These are phyloP conservation scores for Dolichomitus sp. DNA, from an alignment of 2,888 invertebrate genomes.

Conservation along the genomic window DNA sequence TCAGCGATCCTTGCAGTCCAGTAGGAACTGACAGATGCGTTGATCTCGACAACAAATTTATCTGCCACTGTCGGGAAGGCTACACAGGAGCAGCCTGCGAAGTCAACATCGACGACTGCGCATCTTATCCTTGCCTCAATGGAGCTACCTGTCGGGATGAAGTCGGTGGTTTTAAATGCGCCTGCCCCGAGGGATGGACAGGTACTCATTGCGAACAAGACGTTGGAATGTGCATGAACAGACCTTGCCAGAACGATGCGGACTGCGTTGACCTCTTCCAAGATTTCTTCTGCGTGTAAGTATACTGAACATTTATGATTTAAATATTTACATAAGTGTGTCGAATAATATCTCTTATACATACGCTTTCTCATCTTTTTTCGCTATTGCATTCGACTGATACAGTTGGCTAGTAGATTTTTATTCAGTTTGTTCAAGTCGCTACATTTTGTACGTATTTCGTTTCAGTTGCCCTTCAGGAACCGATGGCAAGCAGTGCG, in stretches of 20 bases:
- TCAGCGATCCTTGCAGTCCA: slow-evolving; percentile 96
- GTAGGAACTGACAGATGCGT: slow-evolving; percentile 96
- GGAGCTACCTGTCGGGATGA: slow-evolving; percentile 96
- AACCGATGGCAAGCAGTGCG: slow-evolving; percentile 98
- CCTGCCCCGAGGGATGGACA: slow-evolving; percentile 95
- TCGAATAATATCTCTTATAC: too few species aligned
- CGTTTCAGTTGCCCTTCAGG: slow-evolving; percentile 94
- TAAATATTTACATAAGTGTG: neutral
- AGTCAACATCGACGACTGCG: slow-evolving; percentile 95
- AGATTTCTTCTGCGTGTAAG: slow-evolving; percentile 96
- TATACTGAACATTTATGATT: slow-evolving; percentile 75
- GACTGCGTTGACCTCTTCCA: slow-evolving; percentile 96
- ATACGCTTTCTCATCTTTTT: too few species aligned
- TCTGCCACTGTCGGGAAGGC: slow-evolving; percentile 96
- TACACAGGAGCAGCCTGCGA: slow-evolving; percentile 95
- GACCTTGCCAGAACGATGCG: slow-evolving; percentile 97
- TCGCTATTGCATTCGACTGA: neutral
- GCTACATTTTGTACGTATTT: neutral
- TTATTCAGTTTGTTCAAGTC: neutral
- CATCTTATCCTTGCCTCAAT: slow-evolving; percentile 94
- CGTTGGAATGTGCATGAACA: slow-evolving; percentile 94
- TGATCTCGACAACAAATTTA: slow-evolving; percentile 95
- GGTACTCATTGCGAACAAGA: slow-evolving; percentile 95
- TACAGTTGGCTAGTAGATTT: neutral
- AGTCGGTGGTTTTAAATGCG: slow-evolving; percentile 93